A percentile compares a stretch with the other conserved stretches of the same genome.
phyloP scores from a whole-genome alignment of 2,888 invertebrate species.

The Diplolepis rosae region DNA sequence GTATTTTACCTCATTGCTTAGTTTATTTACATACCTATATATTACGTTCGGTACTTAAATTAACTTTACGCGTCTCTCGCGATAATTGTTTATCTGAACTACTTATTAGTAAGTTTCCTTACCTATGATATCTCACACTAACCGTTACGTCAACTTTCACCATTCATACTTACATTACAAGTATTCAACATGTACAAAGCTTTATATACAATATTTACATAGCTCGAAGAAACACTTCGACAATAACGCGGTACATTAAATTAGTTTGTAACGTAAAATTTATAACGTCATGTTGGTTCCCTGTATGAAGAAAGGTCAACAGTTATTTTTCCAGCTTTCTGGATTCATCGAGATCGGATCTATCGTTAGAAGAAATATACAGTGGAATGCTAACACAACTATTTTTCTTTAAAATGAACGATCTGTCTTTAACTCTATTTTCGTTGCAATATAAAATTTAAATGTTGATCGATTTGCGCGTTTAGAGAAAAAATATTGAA shows the following conservation, averaged over 20 bases:
- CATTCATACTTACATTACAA: slow-evolving; percentile 69
- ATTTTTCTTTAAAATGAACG: not conserved
- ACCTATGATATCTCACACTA: slow-evolving; percentile 59
- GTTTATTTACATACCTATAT: slow-evolving; percentile 68
- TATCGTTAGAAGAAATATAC: not conserved
- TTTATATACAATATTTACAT: slow-evolving; percentile 77
- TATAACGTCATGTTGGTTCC: slow-evolving; percentile 42
- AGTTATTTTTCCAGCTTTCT: not conserved
- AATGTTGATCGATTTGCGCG: not conserved
- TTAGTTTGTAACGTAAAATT: slow-evolving; percentile 45
- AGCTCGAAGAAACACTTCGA: slow-evolving; percentile 39
- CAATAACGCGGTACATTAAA: slow-evolving; percentile 50
- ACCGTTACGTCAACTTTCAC: slow-evolving; percentile 57
- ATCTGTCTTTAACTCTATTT: not conserved
- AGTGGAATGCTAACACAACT: slow-evolving; percentile 21
- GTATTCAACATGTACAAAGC: slow-evolving; percentile 77
- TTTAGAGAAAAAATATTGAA: not conserved
- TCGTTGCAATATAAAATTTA: not conserved
- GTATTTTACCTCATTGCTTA: slow-evolving; percentile 67
- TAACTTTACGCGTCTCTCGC: slow-evolving; percentile 56
- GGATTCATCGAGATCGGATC: not conserved
- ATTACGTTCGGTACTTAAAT: slow-evolving; percentile 59
- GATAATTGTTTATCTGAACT: slow-evolving; percentile 63
- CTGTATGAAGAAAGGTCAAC: slow-evolving; percentile 12
- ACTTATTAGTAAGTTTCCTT: slow-evolving; percentile 64